phyloP scores from a whole-genome alignment of 2,113 vertebrate species.

The Onychostruthus taczanowskii region DNA sequence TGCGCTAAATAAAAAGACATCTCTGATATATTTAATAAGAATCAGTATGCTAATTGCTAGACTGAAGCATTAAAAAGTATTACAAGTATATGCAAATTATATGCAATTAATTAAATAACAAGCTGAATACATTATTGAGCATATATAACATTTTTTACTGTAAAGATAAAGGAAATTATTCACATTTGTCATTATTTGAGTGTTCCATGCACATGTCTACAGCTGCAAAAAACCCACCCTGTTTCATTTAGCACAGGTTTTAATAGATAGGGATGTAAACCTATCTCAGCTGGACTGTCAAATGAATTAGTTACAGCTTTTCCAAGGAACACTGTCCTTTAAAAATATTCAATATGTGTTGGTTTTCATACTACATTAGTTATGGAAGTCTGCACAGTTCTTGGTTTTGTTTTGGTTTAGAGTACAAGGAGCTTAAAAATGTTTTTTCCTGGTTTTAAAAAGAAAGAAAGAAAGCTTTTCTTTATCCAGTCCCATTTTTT shows the following conservation, averaged over 20 bases:
- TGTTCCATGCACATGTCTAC: neutral
- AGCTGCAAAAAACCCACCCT: neutral
- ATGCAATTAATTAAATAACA: neutral
- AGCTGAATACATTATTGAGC: neutral
- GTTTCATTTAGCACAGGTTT: neutral
- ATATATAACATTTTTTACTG: neutral
- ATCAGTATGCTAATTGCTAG: neutral
- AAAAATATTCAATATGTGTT: neutral
- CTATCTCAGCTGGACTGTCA: neutral
- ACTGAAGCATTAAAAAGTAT: slow-evolving; percentile 7
- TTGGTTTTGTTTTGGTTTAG: neutral
- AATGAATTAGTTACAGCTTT: slow-evolving; percentile 7
- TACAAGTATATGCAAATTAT: slow-evolving; percentile 19
- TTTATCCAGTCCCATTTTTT: neutral
- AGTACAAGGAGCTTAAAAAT: neutral
- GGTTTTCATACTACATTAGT: neutral
- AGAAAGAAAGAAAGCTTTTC: neutral
- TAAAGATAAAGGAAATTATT: neutral
- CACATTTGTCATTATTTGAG: neutral
- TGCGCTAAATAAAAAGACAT: neutral
- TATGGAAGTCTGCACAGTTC: neutral
- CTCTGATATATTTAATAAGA: neutral
- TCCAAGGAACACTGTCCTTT: neutral
- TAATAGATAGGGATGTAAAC: neutral
- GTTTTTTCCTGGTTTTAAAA: neutral